Evolutionary conservation across 2,797 vertebrate species (phyloP).

Genomic region (Siniperca scherzeri): DNA sequence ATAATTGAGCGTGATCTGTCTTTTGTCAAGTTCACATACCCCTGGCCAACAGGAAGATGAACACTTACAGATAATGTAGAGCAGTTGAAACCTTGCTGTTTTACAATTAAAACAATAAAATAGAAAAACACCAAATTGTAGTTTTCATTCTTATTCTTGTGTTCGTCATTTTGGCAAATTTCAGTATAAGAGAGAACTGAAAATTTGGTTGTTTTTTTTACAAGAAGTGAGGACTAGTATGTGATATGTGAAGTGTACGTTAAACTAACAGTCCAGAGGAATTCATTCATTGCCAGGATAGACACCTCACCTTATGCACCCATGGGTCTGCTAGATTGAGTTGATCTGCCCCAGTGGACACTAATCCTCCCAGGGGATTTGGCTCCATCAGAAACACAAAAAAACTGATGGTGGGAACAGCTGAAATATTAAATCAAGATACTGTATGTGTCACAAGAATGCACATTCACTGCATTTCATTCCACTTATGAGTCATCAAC

Average conservation of each 20-base stretch:
- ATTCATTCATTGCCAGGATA: conserved; percentile 53
- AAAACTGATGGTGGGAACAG: conserved; percentile 56
- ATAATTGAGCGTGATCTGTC: neutral
- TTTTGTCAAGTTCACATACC: conserved; percentile 24
- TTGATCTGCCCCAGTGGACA: conserved; percentile 79
- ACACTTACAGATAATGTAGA: conserved; percentile 9
- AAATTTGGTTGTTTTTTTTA: conserved; percentile 8
- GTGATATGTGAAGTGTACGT: neutral
- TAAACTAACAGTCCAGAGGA: conserved; percentile 28
- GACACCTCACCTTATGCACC: conserved; percentile 64
- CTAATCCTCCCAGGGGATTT: conserved; percentile 90
- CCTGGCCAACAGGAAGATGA: neutral
- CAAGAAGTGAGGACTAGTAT: conserved; percentile 3
- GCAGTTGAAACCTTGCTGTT: neutral
- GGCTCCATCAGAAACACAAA: conserved; percentile 67
- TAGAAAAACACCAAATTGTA: neutral
- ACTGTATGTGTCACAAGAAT: conserved; percentile 48
- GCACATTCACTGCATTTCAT: conserved; percentile 25
- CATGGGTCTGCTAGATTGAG: conserved; percentile 78
- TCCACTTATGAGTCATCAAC: conserved; percentile 69
- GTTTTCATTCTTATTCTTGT: neutral
- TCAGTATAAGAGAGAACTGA: neutral
- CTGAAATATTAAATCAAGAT: conserved; percentile 60
- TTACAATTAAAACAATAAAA: neutral
- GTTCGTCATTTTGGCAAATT: neutral